Conservation (phyloP, 30 jellyfish, hydroid and myxozoan species). For the Euphysa ruthae region DNA sequence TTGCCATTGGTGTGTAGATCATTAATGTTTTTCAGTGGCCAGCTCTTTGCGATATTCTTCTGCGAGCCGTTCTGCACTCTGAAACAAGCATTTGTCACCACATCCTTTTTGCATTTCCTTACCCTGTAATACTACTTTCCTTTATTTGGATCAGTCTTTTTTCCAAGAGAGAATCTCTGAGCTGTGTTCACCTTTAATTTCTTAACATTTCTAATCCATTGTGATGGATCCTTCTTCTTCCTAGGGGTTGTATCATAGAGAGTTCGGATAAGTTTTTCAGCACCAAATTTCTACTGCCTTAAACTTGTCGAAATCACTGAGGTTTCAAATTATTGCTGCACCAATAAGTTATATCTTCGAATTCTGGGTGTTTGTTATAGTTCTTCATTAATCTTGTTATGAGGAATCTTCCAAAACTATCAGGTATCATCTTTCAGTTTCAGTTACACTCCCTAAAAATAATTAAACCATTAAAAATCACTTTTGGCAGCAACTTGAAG, state of each 20-base stretch:
- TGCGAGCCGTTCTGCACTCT: background rate
- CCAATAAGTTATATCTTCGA: background rate
- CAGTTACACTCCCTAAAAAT: too few species aligned
- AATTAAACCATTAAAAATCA: too few species aligned
- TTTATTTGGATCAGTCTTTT: too few species aligned
- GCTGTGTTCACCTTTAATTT: too few species aligned
- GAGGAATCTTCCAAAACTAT: background rate
- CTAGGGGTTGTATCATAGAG: background rate
- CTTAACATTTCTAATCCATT: too few species aligned
- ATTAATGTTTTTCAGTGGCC: too few species aligned
- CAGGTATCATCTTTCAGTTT: background rate
- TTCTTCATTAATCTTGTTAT: background rate
- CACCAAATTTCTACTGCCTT: background rate
- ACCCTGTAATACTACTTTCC: background rate
- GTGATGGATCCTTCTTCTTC: too few species aligned
- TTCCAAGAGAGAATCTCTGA: too few species aligned
- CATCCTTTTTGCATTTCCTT: background rate
- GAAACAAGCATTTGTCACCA: background rate
- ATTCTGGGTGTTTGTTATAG: background rate
- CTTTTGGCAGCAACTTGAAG: too few species aligned
- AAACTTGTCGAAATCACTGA: background rate
- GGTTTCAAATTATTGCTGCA: background rate
- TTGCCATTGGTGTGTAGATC: slow-evolving; percentile 13
- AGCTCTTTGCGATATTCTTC: background rate
- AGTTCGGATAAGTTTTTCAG: background rate